Conservation (phyloP, 2,797 vertebrate genomes). For the Dallia pectoralis region DNA sequence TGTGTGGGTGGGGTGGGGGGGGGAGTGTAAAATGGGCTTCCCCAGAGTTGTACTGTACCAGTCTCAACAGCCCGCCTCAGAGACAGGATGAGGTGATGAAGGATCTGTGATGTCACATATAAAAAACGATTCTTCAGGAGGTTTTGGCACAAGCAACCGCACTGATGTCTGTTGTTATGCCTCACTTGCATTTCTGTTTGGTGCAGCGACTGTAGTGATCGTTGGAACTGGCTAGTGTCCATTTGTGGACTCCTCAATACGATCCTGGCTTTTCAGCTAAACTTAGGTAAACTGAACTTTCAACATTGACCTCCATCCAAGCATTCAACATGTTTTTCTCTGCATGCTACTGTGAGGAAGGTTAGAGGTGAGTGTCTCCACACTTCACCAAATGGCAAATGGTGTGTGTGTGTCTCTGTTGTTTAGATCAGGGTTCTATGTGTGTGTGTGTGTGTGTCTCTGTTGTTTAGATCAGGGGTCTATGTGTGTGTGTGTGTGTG, state of each 20-base stretch:
- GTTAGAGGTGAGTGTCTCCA: neutral
- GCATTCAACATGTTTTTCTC: conserved; percentile 10
- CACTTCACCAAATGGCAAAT: neutral
- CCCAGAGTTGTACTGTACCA: neutral
- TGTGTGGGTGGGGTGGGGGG: neutral
- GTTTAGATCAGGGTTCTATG: neutral
- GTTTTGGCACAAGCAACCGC: conserved; percentile 58
- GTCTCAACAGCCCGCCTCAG: conserved; percentile 51
- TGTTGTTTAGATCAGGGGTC: too few relatives aligned
- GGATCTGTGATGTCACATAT: conserved; percentile 69
- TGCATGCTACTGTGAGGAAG: neutral
- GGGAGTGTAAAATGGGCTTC: neutral
- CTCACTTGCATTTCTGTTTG: conserved; percentile 27
- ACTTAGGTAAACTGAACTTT: conserved; percentile 10
- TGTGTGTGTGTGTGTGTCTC: too few relatives aligned
- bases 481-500: neutral
- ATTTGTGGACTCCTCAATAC: conserved; percentile 10
- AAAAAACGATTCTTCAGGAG: conserved; percentile 52
- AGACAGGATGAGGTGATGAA: conserved; percentile 47
- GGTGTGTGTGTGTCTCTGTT: neutral
- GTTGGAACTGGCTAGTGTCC: neutral
- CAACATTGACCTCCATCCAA: conserved; percentile 15
- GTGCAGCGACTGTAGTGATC: conserved; percentile 6
- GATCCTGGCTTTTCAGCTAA: neutral
- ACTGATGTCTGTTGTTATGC: conserved; percentile 49